phyloP scores from a whole-genome alignment of 2,888 invertebrate species.

The Drosophila flavopinicola region DNA sequence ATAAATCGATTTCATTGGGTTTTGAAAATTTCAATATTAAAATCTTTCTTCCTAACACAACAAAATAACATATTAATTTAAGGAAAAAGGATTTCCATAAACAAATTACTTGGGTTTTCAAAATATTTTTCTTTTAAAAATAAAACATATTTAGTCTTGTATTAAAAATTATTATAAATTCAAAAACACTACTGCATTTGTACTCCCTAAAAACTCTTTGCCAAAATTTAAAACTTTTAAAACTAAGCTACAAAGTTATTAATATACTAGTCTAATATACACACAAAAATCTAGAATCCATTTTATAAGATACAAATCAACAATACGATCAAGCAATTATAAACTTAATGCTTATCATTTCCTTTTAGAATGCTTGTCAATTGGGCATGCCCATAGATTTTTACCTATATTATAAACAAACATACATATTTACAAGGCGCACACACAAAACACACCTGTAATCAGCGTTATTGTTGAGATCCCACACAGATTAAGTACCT shows the following conservation, averaged over 20 bases:
- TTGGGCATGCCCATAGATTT: slow-evolving; percentile 30
- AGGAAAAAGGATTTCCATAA: background rate
- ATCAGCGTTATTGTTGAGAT: slow-evolving; percentile 50
- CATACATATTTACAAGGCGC: slow-evolving; percentile 40
- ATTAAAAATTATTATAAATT: background rate
- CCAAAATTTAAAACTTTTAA: slow-evolving; percentile 13
- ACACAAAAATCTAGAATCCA: background rate
- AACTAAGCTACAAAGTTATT: slow-evolving; percentile 3
- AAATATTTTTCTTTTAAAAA: background rate
- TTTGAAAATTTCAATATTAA: too few species aligned
- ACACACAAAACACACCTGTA: slow-evolving; percentile 43
- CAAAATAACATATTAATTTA: too few species aligned
- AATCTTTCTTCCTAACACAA: too few species aligned
- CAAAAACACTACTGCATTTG: background rate
- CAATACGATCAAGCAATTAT: background rate
- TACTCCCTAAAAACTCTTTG: slow-evolving; percentile 2
- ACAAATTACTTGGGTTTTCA: background rate
- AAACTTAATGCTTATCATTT: background rate
- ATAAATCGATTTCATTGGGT: too few species aligned
- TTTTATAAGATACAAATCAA: background rate
- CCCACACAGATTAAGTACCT: slow-evolving; percentile 73
- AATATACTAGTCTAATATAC: background rate
- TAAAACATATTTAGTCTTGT: too few species aligned
- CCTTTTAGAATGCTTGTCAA: slow-evolving; percentile 38
- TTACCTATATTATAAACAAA: slow-evolving; percentile 7